A percentile compares a stretch with the other conserved stretches of the same genome.
These are phyloP conservation scores for Eupithecia centaureata DNA, from an alignment of 2,888 invertebrate genomes.

Conservation along the genomic window DNA sequence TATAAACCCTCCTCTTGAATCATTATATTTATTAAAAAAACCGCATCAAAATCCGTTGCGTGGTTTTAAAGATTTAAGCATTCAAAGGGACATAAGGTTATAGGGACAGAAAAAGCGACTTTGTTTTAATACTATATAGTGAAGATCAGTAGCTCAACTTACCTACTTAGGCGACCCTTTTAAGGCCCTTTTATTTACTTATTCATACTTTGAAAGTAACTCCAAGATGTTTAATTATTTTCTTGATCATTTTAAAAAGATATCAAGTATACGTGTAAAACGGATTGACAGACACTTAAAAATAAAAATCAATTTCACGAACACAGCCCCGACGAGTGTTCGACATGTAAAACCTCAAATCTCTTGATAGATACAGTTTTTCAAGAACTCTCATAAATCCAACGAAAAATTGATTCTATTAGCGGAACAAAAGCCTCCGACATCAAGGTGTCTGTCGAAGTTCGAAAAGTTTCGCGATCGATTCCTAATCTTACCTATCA, in stretches of 20 bases:
- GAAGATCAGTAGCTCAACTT: not conserved
- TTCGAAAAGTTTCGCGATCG: conserved; percentile 6
- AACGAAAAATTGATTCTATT: conserved; percentile 8
- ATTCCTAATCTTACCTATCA: conserved; percentile 3
- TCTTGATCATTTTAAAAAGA: no score
- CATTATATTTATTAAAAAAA: no score
- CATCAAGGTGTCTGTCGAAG: not conserved
- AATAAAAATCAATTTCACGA: not conserved
- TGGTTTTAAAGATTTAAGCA: no score
- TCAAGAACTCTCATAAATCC: conserved; percentile 2
- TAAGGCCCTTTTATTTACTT: not conserved
- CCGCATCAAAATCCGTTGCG: no score
- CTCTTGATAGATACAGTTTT: conserved; percentile 1
- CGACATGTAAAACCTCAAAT: not conserved
- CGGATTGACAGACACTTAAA: no score
- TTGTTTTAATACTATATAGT: no score
- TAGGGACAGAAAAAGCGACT: no score
- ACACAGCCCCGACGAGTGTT: not conserved
- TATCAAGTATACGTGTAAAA: no score
- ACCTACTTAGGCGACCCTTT: not conserved
- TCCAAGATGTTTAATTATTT: not conserved
- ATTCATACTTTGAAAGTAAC: not conserved
- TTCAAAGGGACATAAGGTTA: no score
- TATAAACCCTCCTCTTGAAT: no score
- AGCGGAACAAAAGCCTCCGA: conserved; percentile 5